Base-by-base conservation (phyloP, 2,888 invertebrate species). In the Priocnemis perturbator region DNA sequence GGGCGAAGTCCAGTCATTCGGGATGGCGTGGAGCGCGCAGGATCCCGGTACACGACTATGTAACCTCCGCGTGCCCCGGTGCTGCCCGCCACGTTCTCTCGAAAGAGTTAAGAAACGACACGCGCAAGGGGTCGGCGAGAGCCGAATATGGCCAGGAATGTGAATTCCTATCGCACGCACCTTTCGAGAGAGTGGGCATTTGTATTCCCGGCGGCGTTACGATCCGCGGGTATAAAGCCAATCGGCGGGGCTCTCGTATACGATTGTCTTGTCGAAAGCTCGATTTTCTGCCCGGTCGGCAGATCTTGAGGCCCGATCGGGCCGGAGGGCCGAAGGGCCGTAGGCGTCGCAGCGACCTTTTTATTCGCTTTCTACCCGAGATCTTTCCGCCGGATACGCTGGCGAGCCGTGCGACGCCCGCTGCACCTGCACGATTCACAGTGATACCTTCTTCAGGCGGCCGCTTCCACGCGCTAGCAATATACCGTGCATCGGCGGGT, bases 111-210 rank as follows among this genome's bases (percentile, higher is more conserved):
- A 74, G 78, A 82, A 80, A 74, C 78, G 80, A 79, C 71, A 72
- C 50, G 19, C 37, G 50, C 81, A 70, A 74, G 76, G 74, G 71
- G 73, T 77, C 80, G 74, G 74, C 73, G 76, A 76, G 77, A 74
- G 75, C 86, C 86, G 78, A 87, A 87, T 86, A 87, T 85, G 86
- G 87, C 78, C 77, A 86, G 83, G 86, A 87, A 87, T 86, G 87
- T 80, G 83, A 80, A 85, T 84, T 85, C 79, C 82, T 79, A 68
- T 69, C 77, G 72, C 77, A 79, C 79, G 81, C 77, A 79, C 74
- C 79, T 79, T 64, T 72, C 61, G 55, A 52, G 55, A 50, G 50
- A 19, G 19, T 14, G 58, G 62, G 64, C 79, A 79, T 79, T 79
- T 75, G 79, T 79, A 79, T 79, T 78, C 79, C 74, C 76, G 55